These are phyloP conservation scores for Novumbra hubbsi DNA, from an alignment of 2,797 vertebrate species.

Conservation along the genomic window DNA sequence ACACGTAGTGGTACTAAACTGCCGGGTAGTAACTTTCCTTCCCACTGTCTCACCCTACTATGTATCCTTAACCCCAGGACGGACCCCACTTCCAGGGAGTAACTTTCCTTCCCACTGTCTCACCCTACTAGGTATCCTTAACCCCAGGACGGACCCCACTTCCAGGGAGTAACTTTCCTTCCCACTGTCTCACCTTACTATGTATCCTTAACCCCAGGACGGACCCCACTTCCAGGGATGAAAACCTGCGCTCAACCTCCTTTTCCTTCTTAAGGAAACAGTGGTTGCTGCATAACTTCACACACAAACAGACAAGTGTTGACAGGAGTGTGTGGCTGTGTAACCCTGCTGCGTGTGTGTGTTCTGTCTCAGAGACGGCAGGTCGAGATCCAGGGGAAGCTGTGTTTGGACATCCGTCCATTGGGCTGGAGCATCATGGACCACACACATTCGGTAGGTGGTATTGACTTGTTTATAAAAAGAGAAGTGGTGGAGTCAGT, in stretches of 20 bases:
- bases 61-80: too few species aligned
- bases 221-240: slow-evolving; percentile 51
- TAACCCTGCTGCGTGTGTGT: not conserved
- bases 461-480: too few species aligned
- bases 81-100: too few species aligned
- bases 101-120: too few species aligned
- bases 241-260: slow-evolving; percentile 56
- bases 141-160: too few species aligned
- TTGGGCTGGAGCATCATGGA: slow-evolving; percentile 79
- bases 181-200: slow-evolving; percentile 52
- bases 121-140: too few species aligned
- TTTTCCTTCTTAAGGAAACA: slow-evolving; percentile 75
- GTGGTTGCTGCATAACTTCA: slow-evolving; percentile 6
- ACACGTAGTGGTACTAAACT: too few species aligned
- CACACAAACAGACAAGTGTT: not conserved
- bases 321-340: not conserved
- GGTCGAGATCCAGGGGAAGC: slow-evolving; percentile 15
- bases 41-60: too few species aligned
- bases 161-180: slow-evolving; percentile 77
- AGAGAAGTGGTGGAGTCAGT: too few species aligned
- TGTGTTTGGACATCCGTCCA: slow-evolving; percentile 75
- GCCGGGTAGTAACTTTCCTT: too few species aligned
- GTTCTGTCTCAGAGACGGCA: slow-evolving; percentile 7
- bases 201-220: slow-evolving; percentile 56
- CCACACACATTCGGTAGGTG: slow-evolving; percentile 76